Conservation (phyloP, 2,888 invertebrate species). For the Andrena chrysosceles region DNA sequence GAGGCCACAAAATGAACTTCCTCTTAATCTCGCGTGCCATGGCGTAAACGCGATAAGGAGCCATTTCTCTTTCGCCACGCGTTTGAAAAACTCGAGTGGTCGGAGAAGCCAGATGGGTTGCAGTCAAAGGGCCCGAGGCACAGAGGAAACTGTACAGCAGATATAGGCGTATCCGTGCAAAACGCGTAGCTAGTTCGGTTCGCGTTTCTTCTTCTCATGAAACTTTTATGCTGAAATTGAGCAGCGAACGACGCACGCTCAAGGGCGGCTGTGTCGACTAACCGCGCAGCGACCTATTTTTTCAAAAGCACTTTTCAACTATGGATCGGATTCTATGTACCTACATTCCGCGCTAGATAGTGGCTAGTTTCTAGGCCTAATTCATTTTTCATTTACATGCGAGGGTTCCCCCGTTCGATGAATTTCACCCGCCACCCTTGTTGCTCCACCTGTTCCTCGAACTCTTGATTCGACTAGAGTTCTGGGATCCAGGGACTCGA, state of each 20-base stretch:
- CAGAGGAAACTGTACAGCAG: not conserved
- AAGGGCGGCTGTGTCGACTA: conserved; percentile 43
- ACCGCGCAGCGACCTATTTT: conserved; percentile 59
- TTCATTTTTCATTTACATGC: conserved; percentile 55
- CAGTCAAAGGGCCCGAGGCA: not conserved
- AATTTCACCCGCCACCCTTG: not conserved
- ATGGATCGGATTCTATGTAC: conserved; percentile 48
- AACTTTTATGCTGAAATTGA: conserved; percentile 44
- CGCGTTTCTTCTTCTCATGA: conserved; percentile 35
- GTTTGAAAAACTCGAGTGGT: conserved; percentile 17
- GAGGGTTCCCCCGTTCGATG: not conserved
- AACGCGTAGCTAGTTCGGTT: not conserved
- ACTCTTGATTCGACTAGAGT: too few relatives aligned
- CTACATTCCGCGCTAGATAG: conserved; percentile 16
- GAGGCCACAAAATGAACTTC: conserved; percentile 21
- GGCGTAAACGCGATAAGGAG: conserved; percentile 44
- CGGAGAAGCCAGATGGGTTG: not conserved
- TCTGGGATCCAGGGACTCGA: not conserved
- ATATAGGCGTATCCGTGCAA: not conserved
- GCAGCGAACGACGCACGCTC: conserved; percentile 30
- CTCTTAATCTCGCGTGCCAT: conserved; percentile 54
- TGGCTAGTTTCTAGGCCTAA: conserved; percentile 45
- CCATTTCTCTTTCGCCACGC: conserved; percentile 20
- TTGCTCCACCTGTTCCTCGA: too few relatives aligned
- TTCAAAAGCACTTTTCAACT: conserved; percentile 60